Percentiles rank a stretch among this genome's conserved stretches.
Conservation (phyloP, 2,113 vertebrate species). For the Alces alces region DNA sequence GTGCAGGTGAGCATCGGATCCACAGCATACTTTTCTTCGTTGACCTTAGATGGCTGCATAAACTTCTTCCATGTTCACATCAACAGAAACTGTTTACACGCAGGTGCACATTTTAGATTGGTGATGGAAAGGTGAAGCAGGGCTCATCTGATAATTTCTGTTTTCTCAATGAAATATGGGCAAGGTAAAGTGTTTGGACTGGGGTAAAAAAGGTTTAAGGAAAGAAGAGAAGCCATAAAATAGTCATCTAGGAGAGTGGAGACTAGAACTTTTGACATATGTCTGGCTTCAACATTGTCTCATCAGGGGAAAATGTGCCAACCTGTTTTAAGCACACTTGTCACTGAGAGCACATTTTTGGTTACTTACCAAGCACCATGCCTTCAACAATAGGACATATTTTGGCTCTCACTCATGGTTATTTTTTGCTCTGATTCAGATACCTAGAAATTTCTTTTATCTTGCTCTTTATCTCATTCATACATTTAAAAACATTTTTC, state of each 20-base stretch:
- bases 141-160: not conserved
- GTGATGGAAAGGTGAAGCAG: not conserved
- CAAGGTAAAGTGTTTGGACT: not conserved
- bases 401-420: not conserved
- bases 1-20: not conserved
- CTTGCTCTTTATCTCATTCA: not conserved
- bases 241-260: not conserved
- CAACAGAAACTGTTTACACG: not conserved
- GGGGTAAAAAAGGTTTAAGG: not conserved
- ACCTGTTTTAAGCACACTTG: not conserved
- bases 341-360: not conserved
- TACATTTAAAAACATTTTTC: not conserved
- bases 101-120: not conserved
- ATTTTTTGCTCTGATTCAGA: not conserved
- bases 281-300: not conserved
- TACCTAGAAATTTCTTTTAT: not conserved
- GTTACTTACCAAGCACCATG: not conserved
- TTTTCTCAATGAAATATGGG: not conserved
- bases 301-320: not conserved
- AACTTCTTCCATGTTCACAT: rapidly evolving
- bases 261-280: not conserved
- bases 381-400: not conserved
- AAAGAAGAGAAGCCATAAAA: not conserved
- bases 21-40: rapidly evolving
- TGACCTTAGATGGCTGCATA: not conserved